Evolutionary conservation across 2,797 vertebrate species (phyloP), one percentile per base, ranked within the genome.

Genomic region (Percopsis omiscomaycus): DNA sequence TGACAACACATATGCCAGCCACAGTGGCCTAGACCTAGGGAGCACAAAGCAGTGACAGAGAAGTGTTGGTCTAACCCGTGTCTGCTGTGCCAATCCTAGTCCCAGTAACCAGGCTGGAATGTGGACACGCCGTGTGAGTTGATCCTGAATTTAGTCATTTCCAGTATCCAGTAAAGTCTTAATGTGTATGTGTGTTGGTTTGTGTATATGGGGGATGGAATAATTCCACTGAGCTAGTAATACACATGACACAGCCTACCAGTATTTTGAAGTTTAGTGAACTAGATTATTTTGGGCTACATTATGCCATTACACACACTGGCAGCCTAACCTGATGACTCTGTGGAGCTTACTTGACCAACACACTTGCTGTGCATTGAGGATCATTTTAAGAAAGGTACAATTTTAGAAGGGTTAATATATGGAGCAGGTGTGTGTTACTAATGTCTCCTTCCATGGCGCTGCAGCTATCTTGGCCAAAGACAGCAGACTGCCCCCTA

Each of bases 401-500:
- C 15, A 10, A 22, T 16, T 51, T 8, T 16, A 51, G 27, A 53
- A 27, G 51, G 27, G 27, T 28, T 14, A 28, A 5, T 9, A 54
- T 14, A 28, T 14, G 9, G 9, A 22, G 3, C 48, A 3, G 15
- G 14, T 49, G 48, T 16, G n/a, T 52, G 15, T 59, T 89, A 88
- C 78, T 81, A 88, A 74, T 81, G 72, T 68, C 74, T 88, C 71
- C 1, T 85, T 91, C 86, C 88, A 92, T 72, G 89, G 55, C 48
- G 82, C 76, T 77, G 83, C 80, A 37, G 79, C 15, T 6, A 91
- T 87, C 72, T 68, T 71, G 56, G 71, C 83, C 37, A 84, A 82
- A 42, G 65, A 51, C 58, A 64, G 27, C 42, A 90, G 79, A 55
- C 70, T 66, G 44, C 61, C 0, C 66, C 88, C 86, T 27, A 81